phyloP scores from a whole-genome alignment of 2,888 invertebrate species.

The Leuctra nigra region DNA sequence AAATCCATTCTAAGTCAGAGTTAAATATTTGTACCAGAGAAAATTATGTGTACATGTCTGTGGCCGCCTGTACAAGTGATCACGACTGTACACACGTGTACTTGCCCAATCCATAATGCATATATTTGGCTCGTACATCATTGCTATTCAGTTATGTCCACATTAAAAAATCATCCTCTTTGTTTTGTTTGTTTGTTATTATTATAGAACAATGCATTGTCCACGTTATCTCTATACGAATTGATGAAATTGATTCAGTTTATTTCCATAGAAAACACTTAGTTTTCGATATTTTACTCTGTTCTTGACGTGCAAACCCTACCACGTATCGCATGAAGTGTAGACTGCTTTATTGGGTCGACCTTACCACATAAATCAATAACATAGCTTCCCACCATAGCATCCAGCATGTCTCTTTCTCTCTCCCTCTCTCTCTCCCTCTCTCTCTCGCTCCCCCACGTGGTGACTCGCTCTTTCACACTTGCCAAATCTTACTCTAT shows the following conservation, averaged over 20 bases:
- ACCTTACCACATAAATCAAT: constrained; percentile 11
- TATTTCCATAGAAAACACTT: constrained; percentile 8
- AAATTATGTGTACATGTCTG: too few relatives aligned
- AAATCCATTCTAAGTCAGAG: too few relatives aligned
- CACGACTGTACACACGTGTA: too few relatives aligned
- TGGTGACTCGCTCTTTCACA: not conserved
- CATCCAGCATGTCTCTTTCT: not conserved
- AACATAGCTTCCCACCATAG: not conserved
- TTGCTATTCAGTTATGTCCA: too few relatives aligned
- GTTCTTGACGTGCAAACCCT: not conserved
- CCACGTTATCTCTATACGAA: not conserved
- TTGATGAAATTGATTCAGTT: not conserved
- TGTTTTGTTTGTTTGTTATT: too few relatives aligned
- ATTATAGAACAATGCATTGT: not conserved
- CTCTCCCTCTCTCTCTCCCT: not conserved
- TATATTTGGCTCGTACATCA: too few relatives aligned
- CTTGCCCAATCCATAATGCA: too few relatives aligned
- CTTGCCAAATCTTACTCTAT: too few relatives aligned
- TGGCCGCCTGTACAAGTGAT: too few relatives aligned
- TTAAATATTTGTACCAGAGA: too few relatives aligned
- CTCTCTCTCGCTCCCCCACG: not conserved
- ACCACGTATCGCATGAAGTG: constrained; percentile 7
- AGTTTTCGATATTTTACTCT: not conserved
- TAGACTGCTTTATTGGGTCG: constrained; percentile 1
- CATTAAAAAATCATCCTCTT: too few relatives aligned